phyloP scores from a whole-genome alignment of 2,113 vertebrate species.

The Tragulus kanchil region DNA sequence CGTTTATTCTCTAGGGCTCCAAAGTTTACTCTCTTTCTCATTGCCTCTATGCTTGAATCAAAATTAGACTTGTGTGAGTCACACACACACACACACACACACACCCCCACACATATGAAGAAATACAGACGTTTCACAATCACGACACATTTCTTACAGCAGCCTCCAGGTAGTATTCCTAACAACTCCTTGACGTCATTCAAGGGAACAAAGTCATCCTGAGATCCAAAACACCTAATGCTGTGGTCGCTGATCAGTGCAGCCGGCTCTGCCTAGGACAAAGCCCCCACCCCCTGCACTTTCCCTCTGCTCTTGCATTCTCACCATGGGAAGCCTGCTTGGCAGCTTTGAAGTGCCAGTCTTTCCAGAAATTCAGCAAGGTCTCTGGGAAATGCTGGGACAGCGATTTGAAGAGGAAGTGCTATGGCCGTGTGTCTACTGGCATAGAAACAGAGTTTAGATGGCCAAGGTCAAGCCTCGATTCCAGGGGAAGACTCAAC shows the following conservation, averaged over 20 bases:
- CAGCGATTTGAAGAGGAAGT: not conserved
- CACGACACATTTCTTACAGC: not conserved
- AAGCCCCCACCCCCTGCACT: fast-evolving
- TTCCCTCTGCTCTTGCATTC: fast-evolving
- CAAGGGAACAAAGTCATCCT: not conserved
- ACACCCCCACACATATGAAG: no score
- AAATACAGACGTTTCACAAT: conserved; percentile 35
- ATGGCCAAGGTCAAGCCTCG: not conserved
- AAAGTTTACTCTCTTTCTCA: not conserved
- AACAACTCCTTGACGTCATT: not conserved
- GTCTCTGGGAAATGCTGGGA: not conserved
- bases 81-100: not conserved
- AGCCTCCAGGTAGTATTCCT: not conserved
- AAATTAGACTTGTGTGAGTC: not conserved
- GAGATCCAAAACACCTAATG: not conserved
- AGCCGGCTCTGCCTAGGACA: not conserved
- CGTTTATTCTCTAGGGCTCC: not conserved
- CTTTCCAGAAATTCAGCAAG: conserved; percentile 18
- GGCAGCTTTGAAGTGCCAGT: not conserved
- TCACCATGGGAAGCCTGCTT: not conserved
- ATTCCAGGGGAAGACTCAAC: no score
- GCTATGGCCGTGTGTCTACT: not conserved
- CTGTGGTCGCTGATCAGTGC: no score
- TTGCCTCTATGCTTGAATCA: not conserved
- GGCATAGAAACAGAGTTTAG: not conserved